These are phyloP conservation scores for Syngnathus typhle DNA, from an alignment of 2,113 vertebrate species.

Conservation along the genomic window DNA sequence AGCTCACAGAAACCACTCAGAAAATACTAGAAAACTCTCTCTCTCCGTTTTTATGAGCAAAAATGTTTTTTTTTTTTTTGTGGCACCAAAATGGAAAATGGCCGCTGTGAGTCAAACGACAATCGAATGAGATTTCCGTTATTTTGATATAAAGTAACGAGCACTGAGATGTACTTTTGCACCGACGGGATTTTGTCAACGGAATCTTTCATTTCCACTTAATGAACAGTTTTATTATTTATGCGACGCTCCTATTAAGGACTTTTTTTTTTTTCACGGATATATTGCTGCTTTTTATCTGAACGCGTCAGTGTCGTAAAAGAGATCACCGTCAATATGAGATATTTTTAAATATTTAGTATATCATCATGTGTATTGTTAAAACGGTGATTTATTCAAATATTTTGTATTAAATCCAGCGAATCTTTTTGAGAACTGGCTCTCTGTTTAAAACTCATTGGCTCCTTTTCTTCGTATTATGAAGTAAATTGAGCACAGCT, in stretches of 20 bases:
- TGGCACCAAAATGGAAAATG: not conserved
- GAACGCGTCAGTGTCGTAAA: not conserved
- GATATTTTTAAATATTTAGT: not conserved
- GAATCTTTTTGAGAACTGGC: too few relatives aligned
- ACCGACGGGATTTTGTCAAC: not conserved
- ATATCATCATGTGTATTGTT: not conserved
- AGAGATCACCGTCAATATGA: not conserved
- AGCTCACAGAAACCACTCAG: conserved; percentile 12
- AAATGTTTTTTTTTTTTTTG: not conserved
- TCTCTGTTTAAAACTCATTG: not conserved
- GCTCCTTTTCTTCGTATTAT: not conserved
- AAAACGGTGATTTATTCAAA: not conserved
- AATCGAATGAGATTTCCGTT: not conserved
- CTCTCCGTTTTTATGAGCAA: not conserved
- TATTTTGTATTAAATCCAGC: not conserved
- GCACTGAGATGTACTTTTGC: not conserved
- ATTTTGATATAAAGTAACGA: not conserved
- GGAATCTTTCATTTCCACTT: not conserved
- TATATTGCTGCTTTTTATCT: not conserved
- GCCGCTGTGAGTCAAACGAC: not conserved
- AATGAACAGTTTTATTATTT: conserved; percentile 1
- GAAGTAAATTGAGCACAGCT: not conserved
- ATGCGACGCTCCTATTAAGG: not conserved
- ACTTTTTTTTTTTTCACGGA: not conserved
- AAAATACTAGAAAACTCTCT: conserved; percentile 18